Conservation (phyloP, 2,113 vertebrate genomes). For the Heloderma charlesbogerti region DNA sequence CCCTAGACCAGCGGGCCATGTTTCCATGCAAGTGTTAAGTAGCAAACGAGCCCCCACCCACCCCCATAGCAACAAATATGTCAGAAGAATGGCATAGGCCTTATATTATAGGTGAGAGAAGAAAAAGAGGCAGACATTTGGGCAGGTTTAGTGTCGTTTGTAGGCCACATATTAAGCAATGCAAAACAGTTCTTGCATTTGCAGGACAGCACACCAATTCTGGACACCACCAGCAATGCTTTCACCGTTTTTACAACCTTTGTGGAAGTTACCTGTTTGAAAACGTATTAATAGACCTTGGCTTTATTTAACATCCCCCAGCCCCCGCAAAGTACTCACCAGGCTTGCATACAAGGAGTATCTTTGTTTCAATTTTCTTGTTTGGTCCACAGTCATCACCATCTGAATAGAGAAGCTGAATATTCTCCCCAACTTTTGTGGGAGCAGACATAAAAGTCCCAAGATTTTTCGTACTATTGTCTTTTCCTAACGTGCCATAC, state of each 20-base stretch:
- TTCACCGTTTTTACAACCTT: background rate
- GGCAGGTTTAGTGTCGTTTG: background rate
- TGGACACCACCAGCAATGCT: background rate
- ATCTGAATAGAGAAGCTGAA: slow-evolving; percentile 86
- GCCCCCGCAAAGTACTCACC: too few species aligned
- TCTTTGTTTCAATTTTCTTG: slow-evolving; percentile 80
- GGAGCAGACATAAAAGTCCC: slow-evolving; percentile 89
- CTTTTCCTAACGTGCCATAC: slow-evolving; percentile 77
- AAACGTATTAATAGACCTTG: background rate
- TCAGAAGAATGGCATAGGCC: background rate
- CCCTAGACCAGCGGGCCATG: background rate
- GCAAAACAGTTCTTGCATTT: background rate
- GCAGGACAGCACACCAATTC: background rate
- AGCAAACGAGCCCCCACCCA: background rate
- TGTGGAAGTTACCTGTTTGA: background rate
- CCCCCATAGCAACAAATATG: background rate
- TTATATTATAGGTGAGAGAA: background rate
- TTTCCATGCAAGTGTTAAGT: background rate
- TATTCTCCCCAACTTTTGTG: slow-evolving; percentile 82
- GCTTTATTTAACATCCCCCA: background rate
- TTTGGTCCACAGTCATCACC: slow-evolving; percentile 82
- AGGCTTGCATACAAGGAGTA: slow-evolving; percentile 91
- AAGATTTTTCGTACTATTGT: slow-evolving; percentile 74
- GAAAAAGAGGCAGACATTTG: too few species aligned
- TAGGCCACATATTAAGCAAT: background rate